Conservation (phyloP, 2,888 invertebrate genomes). For the Drosophila kuntzei region DNA sequence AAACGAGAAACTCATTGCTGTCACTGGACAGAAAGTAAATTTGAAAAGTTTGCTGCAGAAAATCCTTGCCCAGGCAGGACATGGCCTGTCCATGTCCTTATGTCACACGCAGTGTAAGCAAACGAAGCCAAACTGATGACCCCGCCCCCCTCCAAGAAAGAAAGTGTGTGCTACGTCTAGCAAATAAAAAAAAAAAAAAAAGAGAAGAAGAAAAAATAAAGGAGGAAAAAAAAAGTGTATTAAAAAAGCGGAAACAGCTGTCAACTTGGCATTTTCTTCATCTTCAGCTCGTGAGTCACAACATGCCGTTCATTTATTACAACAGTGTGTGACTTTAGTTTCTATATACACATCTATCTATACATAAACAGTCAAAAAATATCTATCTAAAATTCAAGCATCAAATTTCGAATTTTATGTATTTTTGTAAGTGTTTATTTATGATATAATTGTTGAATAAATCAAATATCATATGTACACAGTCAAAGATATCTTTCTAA, state of each 20-base stretch:
- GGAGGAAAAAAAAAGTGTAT: slow-evolving; percentile 66
- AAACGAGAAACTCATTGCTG: slow-evolving; percentile 80
- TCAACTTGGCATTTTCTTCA: slow-evolving; percentile 58
- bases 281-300: slow-evolving; percentile 50
- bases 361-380: too few species aligned
- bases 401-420: too few species aligned
- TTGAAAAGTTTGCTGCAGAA: slow-evolving; percentile 78
- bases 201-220: too few species aligned
- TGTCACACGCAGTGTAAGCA: slow-evolving; percentile 68
- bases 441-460: too few species aligned
- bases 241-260: slow-evolving; percentile 81
- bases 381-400: not conserved
- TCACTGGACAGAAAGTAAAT: slow-evolving; percentile 76
- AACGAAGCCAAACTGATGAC: slow-evolving; percentile 53
- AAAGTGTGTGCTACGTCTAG: slow-evolving; percentile 42
- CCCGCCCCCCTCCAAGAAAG: too few species aligned
- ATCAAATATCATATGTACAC: too few species aligned
- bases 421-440: too few species aligned
- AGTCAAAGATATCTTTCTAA: too few species aligned
- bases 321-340: slow-evolving; percentile 20
- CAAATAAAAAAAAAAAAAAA: slow-evolving; percentile 37
- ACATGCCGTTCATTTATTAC: slow-evolving; percentile 75
- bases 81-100: slow-evolving; percentile 28
- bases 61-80: slow-evolving; percentile 61
- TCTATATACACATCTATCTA: too few species aligned